Conservation (phyloP, 2,113 vertebrate genomes). For the Mobula hypostoma region DNA sequence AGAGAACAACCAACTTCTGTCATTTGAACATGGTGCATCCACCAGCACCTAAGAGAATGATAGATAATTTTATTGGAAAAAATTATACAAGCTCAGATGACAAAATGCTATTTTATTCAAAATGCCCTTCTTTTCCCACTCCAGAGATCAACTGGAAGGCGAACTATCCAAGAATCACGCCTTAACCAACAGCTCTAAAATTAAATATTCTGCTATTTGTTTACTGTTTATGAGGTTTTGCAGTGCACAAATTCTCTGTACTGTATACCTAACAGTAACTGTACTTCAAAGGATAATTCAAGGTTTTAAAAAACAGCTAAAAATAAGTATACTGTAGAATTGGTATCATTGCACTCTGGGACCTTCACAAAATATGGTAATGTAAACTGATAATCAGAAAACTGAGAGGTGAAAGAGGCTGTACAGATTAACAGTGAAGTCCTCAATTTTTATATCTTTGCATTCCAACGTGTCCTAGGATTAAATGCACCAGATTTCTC, state of each 20-base stretch:
- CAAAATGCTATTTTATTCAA: not conserved
- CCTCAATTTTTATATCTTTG: not conserved
- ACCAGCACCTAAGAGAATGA: conserved; percentile 54
- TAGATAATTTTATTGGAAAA: not conserved
- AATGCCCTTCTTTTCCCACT: not conserved
- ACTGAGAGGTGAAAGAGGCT: not conserved
- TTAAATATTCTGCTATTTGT: not conserved
- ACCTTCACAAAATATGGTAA: not conserved
- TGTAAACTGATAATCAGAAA: not conserved
- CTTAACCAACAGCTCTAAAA: not conserved
- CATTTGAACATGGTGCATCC: conserved; percentile 87
- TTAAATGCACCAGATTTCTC: not conserved
- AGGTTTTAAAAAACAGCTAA: not conserved
- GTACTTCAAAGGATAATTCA: not conserved
- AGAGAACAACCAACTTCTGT: conserved; percentile 87
- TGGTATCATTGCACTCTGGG: no score
- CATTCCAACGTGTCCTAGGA: not conserved
- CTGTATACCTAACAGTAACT: not conserved
- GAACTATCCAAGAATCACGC: not conserved
- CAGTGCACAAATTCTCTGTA: not conserved
- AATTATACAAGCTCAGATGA: not conserved
- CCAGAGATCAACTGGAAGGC: no score
- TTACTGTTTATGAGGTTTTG: not conserved
- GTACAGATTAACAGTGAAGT: not conserved
- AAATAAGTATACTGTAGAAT: not conserved